A percentile compares a stretch with the other conserved stretches of the same genome.
phyloP scores from a whole-genome alignment of 1,140 invertebrate species.

The Dufourea novaeangliae region DNA sequence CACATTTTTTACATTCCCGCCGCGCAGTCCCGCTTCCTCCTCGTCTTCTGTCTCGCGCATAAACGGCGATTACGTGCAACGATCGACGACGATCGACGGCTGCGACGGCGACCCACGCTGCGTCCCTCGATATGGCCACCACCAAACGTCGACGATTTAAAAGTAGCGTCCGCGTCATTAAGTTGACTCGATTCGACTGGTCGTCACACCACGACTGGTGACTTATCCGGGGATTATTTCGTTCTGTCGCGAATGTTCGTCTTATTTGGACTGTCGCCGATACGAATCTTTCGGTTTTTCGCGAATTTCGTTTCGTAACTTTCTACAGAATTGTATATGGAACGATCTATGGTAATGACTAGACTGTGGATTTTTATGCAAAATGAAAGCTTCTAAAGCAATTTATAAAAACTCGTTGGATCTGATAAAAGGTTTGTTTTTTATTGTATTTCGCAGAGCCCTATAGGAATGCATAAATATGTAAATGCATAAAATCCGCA shows the following conservation, averaged over 20 bases:
- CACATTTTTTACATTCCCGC: constrained; percentile 52
- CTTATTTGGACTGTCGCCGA: background rate
- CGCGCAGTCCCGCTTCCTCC: constrained; percentile 35
- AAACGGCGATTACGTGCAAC: constrained; percentile 53
- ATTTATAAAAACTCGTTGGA: no score
- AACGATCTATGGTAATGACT: no score
- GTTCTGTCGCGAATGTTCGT: background rate
- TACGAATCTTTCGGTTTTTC: no score
- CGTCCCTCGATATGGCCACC: constrained; percentile 53
- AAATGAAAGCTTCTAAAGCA: no score
- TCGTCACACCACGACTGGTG: background rate
- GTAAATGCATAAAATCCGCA: no score
- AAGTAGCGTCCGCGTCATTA: constrained; percentile 47
- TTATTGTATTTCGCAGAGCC: no score
- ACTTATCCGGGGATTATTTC: background rate
- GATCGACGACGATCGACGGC: constrained; percentile 21
- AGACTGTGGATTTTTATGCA: no score
- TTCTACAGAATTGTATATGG: no score
- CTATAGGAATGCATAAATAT: no score
- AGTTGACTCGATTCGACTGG: constrained; percentile 6
- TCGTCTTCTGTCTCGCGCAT: constrained; percentile 32
- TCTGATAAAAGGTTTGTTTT: no score
- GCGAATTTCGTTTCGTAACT: no score
- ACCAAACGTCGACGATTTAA: constrained; percentile 32
- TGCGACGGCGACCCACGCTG: constrained; percentile 45